A percentile compares a stretch with the other conserved stretches of the same genome.
Conservation (phyloP, 2,113 vertebrate species). For the Pteruthius melanotis region DNA sequence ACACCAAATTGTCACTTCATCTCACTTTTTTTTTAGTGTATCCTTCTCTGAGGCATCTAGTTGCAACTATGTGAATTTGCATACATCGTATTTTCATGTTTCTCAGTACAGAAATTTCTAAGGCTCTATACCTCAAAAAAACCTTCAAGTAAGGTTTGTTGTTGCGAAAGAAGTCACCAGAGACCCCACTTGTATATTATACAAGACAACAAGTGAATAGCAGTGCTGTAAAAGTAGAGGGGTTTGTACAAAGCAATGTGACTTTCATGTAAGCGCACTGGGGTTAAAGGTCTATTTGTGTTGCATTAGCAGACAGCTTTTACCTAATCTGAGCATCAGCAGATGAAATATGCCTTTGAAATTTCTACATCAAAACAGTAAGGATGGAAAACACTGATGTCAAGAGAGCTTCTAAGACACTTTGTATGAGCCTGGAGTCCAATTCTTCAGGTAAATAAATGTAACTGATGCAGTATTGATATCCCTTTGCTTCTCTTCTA, state of each 20-base stretch:
- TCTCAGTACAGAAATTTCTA: not conserved
- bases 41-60: not conserved
- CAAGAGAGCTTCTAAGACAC: not conserved
- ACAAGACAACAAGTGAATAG: not conserved
- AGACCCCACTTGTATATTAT: not conserved
- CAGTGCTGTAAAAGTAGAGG: not conserved
- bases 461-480: not conserved
- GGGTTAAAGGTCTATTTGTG: not conserved
- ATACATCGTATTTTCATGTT: not conserved
- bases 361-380: not conserved
- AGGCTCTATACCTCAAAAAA: not conserved
- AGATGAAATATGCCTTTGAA: not conserved
- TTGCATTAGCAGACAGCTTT: not conserved
- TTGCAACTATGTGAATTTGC: not conserved
- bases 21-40: not conserved
- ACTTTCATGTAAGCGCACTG: not conserved
- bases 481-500: not conserved
- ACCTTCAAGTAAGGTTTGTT: not conserved
- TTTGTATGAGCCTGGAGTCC: not conserved
- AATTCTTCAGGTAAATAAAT: not conserved
- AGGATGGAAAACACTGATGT: not conserved
- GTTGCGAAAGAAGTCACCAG: not conserved
- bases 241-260: not conserved
- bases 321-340: not conserved
- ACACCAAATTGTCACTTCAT: not conserved